Evolutionary conservation across 2,113 vertebrate genomes (phyloP).

Genomic region (Rhegmatorhina hoffmannsi): DNA sequence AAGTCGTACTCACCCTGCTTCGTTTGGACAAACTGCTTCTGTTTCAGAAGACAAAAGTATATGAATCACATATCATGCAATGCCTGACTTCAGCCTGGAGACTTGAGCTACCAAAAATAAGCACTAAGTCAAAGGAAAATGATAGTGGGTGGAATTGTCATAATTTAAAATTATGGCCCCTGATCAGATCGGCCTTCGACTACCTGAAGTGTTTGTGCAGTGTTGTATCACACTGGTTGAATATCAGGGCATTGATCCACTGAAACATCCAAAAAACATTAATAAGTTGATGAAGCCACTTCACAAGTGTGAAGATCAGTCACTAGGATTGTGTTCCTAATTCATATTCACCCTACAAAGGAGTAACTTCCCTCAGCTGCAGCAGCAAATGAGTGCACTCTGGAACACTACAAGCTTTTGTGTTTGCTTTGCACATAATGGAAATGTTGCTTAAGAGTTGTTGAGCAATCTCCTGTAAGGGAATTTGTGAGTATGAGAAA

Average conservation of each 20-base stretch:
- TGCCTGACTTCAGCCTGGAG: not conserved
- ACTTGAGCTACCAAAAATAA: not conserved
- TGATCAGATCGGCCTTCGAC: not conserved
- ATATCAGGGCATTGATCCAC: not conserved
- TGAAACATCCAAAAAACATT: not conserved
- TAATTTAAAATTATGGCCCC: not conserved
- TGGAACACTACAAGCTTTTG: not conserved
- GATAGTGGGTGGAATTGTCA: not conserved
- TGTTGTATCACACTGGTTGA: not conserved
- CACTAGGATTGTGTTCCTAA: not conserved
- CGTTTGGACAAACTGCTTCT: not conserved
- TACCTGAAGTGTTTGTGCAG: not conserved
- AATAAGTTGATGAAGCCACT: not conserved
- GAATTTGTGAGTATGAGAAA: conserved; percentile 63
- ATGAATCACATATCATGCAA: not conserved
- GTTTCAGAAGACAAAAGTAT: not conserved
- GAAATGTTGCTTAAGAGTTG: conserved; percentile 49
- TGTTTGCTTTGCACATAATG: conserved; percentile 34
- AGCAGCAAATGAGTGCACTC: not conserved
- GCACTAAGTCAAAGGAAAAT: not conserved
- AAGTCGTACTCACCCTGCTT: not conserved
- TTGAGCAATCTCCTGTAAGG: conserved; percentile 63
- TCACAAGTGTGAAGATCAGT: not conserved
- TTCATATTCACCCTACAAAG: not conserved
- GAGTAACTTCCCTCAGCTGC: not conserved